A percentile compares a stretch with the other conserved stretches of the same genome.
Conservation (phyloP, 2,797 vertebrate species). For the Xyrichtys novacula region DNA sequence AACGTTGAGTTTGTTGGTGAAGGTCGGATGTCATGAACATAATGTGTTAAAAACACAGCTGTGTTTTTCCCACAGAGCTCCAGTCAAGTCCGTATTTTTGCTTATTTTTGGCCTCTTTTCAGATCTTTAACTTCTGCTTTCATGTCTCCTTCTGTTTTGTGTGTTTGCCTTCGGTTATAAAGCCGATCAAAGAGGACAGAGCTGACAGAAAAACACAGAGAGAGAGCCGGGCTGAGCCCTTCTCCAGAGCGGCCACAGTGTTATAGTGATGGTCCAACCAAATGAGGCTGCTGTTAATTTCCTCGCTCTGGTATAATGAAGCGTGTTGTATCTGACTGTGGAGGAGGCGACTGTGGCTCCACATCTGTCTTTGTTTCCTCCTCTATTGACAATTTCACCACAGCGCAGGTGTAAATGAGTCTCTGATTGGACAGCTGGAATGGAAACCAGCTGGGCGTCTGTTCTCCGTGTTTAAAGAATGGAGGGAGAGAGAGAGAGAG, state of each 20-base stretch:
- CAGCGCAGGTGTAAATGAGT: conserved; percentile 23
- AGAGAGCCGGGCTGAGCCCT: not conserved
- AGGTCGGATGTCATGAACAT: no score
- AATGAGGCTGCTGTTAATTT: not conserved
- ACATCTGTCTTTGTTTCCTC: not conserved
- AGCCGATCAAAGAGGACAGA: not conserved
- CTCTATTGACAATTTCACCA: conserved; percentile 10
- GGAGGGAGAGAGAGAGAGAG: not conserved
- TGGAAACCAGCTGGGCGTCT: conserved; percentile 20
- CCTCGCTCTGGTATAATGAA: no score
- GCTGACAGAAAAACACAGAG: not conserved
- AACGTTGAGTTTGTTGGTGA: no score
- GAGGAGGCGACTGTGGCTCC: no score
- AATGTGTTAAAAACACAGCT: not conserved
- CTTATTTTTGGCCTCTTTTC: not conserved
- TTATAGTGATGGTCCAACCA: no score
- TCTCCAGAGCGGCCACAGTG: no score
- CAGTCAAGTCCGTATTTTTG: no score
- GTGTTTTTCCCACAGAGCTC: no score
- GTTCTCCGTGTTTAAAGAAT: conserved; percentile 18
- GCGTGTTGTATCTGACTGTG: no score
- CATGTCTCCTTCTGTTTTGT: not conserved
- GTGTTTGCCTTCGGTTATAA: conserved; percentile 2
- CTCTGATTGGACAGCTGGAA: conserved; percentile 15
- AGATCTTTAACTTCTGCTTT: conserved; percentile 23